Evolutionary conservation across 2,888 invertebrate genomes (phyloP), one percentile per base, ranked within the genome.

Genomic region (Pherbina coryleti): DNA sequence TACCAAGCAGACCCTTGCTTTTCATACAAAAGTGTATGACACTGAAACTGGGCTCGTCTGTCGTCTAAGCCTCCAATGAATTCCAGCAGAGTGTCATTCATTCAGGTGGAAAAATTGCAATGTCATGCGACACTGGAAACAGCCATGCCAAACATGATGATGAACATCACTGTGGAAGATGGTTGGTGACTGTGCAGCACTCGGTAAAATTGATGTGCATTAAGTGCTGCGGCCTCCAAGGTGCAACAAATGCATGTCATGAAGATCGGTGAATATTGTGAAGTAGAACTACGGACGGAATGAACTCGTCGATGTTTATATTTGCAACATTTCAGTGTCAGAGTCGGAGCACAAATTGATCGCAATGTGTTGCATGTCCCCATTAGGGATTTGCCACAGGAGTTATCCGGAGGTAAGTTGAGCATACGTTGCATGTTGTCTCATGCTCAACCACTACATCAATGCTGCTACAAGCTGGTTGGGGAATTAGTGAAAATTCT

Each of bases 21-120:
- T 22, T 22, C 9, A 9, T 9, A 19, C 57, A 8, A 11, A 25
- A 60, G 57, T 60, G 25, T 28, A n/a, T 8, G 57, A 11, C 57
- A 28, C 57, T 25, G 31, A 60, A 25, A 60, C 19, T 37, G 17
- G n/a, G 34, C 31, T 66, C 34, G 49, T 51, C 51, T 66, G 55
- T n/a, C 73, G 44, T 74, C 64, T 66, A 69, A 79, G 69, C 73
- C 79, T 60, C 79, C 78, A 80, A 78, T 80, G 71, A 76, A 77
- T 81, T 78, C 79, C 44, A 75, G 76, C 72, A 76, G 77, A 79
- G 74, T 78, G 80, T 79, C 82, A 82, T 84, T 85, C 84, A 84
- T 82, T 87, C 85, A 86, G 85, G 85, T 84, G 85, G 84, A 87
- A 86, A 87, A 84, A 82, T 85, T 85, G 84, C 86, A 84, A 84